Base-by-base conservation (phyloP, 2,888 invertebrate species). In the Anorthoa munda region DNA sequence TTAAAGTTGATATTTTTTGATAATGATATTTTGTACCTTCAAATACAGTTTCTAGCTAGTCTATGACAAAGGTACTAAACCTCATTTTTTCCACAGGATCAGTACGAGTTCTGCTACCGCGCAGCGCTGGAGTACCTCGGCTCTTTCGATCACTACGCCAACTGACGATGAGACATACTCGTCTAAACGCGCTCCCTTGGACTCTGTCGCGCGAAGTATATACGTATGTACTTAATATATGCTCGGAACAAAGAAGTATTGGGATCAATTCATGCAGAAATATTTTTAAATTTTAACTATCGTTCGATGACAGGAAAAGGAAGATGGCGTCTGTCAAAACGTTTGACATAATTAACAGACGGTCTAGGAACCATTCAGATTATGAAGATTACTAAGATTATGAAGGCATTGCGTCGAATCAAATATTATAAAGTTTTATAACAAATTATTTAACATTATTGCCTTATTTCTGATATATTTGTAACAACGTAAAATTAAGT, bases 31-130 rank as follows among this genome's bases (percentile, higher is more conserved):
- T 31, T 31, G 0, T 7, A 31, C 31, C 31, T 31, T 31, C 31
- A 31, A 31, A 31, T 7, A 31, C 31, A 31, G 5, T 53, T 53
- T 53, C 21, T 53, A 21, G 31, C 31, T 31, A 31, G 7, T 55
- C 17, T 2, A 58, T 11, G 55, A 55, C 17, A n/a, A 26, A 26
- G 0, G 12, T 39, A 61, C 39, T 82, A 68, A 77, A 45, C 31
- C 17, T 21, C 3, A 46, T 13, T 31, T 87, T 81, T 86, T 87
- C 93, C 94, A 48, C 95, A 99, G 99, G 99, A 99, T 97, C 99
- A 99, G 96, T 99, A 99, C 96, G 99, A 99, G 95, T 99, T 99
- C 97, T 99, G 99, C 97, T 99, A 99, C 96, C 98, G 99, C 89
- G 99, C 99, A 79, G 99, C 99, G 88, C 97, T 99, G 94, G 99